Percentiles rank a stretch among this genome's conserved stretches.
These are phyloP conservation scores for Manacus vitellinus DNA, from an alignment of 2,113 vertebrate genomes.

Conservation along the genomic window DNA sequence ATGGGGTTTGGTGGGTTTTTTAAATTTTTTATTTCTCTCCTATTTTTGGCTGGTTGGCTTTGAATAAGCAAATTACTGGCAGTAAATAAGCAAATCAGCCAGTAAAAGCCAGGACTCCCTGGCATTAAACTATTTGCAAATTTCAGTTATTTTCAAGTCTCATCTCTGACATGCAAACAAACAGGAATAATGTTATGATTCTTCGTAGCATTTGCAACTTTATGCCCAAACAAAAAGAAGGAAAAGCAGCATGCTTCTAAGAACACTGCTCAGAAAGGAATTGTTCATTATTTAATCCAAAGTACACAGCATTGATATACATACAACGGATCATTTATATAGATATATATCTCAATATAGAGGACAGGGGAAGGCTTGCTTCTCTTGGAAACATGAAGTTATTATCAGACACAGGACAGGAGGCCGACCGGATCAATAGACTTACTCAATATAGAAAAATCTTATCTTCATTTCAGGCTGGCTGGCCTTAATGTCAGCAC, in stretches of 20 bases:
- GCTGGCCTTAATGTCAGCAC: slow-evolving; percentile 37
- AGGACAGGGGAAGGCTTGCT: not conserved
- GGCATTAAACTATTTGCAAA: not conserved
- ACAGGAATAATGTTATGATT: not conserved
- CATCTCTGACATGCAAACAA: not conserved
- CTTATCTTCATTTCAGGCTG: slow-evolving; percentile 14
- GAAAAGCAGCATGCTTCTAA: not conserved
- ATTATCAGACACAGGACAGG: slow-evolving; percentile 29
- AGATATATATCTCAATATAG: not conserved
- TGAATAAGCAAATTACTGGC: not conserved
- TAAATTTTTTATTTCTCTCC: not conserved
- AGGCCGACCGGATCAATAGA: slow-evolving; percentile 52
- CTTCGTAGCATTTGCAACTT: not conserved
- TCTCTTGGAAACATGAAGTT: not conserved
- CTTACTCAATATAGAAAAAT: slow-evolving; percentile 54
- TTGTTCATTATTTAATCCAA: not conserved
- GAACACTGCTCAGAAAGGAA: not conserved
- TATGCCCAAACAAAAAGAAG: not conserved
- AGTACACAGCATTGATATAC: not conserved
- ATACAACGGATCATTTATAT: not conserved
- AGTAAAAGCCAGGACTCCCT: not conserved
- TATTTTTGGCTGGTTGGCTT: not conserved
- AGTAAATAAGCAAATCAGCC: not conserved
- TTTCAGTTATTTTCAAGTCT: not conserved
- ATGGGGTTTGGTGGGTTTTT: not conserved